Percentiles rank a stretch among this genome's conserved stretches.
Evolutionary conservation across 1,140 invertebrate genomes (phyloP).

Genomic region (Scylla paramamosain): DNA sequence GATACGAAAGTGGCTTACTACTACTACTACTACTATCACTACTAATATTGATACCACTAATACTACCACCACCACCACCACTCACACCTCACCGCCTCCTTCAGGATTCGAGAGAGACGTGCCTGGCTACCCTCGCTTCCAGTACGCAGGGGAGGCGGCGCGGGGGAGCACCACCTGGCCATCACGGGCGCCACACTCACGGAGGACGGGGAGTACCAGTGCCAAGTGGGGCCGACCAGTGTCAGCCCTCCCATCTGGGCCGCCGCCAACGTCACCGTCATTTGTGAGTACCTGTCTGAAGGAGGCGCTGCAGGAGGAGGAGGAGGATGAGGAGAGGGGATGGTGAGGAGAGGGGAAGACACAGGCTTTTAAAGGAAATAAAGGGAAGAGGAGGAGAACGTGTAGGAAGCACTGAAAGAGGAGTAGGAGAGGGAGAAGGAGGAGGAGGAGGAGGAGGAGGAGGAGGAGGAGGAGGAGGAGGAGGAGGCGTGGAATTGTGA

Average conservation of each 20-base stretch:
- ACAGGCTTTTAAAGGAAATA: not conserved
- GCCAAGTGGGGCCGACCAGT: conserved; percentile 37
- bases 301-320: not conserved
- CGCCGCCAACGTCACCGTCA: conserved; percentile 41
- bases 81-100: not conserved
- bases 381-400: too few species aligned
- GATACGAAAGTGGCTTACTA: too few species aligned
- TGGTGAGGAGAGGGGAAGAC: not conserved
- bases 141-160: conserved; percentile 29
- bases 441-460: too few species aligned
- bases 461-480: not conserved
- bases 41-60: too few species aligned
- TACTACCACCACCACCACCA: not conserved
- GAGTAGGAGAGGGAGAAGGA: too few species aligned
- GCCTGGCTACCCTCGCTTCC: conserved; percentile 32
- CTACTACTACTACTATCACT: too few species aligned
- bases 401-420: too few species aligned
- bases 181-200: conserved; percentile 41
- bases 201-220: conserved; percentile 57
- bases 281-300: conserved; percentile 26
- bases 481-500: too few species aligned
- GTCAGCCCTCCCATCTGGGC: conserved; percentile 47
- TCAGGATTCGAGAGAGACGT: conserved; percentile 43
- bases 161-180: conserved; percentile 32
- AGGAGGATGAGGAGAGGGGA: not conserved